Evolutionary conservation across 2,113 vertebrate genomes (phyloP), one percentile per base, ranked within the genome.

Genomic region (Phoenicopterus ruber): DNA sequence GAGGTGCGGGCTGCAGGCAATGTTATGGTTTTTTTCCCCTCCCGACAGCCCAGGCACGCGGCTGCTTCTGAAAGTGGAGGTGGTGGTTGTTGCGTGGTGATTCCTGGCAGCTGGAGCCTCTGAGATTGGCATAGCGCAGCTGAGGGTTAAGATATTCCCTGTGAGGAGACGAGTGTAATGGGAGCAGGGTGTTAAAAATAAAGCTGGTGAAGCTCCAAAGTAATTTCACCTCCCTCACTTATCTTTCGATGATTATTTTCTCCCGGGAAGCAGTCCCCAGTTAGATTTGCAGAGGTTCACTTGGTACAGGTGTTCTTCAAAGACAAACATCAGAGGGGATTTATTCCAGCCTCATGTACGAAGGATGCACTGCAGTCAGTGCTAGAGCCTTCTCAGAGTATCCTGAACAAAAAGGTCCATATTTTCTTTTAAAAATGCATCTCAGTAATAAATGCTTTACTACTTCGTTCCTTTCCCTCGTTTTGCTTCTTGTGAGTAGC

Each of bases 151-250:
- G 70, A 71, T 74, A 62, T 46, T 31, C 38, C 59, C 73, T 63
- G 17, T 26, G 67, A 87, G 59, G 42, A 92, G 67, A 63, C 8
- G 19, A 86, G 47, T 29, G 9, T 57, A 65, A 42, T 46, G 69
- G 80, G 80, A 93, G 46, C 57, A 63, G 55, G 34, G n/a, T 65
- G 83, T 95, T 97, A 97, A 98, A 98, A 97, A 97, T 97, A 97
- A 96, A 97, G 57, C 63, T 59, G 50, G 66, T 50, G 47, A 82
- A 78, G 86, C 74, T 96, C 84, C 32, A 54, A 67, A 77, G 62
- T 73, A 52, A 74, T 69, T 91, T 79, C n/a, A 20, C 36, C 20
- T 91, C 36, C 34, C 34, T 71, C 2, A 0, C 38, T 63, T 67
- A 14, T 17, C 38, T 82, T 82, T 50, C 4, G 2, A 5, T 54